Percentiles rank a stretch among this genome's conserved stretches.
Evolutionary conservation across 2,797 vertebrate genomes (phyloP).

Genomic region (Microtus obscurus): DNA sequence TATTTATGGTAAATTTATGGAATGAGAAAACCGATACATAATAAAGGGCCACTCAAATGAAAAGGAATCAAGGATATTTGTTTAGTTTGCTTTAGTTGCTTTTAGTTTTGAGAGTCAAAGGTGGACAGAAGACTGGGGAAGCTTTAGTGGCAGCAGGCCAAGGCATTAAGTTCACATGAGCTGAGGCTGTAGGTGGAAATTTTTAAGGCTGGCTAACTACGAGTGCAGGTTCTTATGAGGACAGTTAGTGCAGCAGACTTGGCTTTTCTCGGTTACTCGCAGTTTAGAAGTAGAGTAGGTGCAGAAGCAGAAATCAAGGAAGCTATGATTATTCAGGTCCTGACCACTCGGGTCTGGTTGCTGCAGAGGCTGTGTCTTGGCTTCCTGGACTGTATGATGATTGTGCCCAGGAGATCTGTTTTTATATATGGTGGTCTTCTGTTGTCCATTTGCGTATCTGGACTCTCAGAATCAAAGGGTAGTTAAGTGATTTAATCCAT

Average conservation of each 20-base stretch:
- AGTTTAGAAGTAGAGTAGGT: neutral
- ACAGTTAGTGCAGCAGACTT: neutral
- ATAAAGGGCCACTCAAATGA: neutral
- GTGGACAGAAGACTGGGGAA: neutral
- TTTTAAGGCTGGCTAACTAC: neutral
- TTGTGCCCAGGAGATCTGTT: neutral
- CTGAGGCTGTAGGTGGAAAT: too few relatives aligned
- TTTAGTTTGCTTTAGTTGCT: neutral
- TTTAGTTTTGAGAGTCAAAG: neutral
- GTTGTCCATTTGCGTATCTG: neutral
- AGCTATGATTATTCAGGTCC: neutral
- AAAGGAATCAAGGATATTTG: neutral
- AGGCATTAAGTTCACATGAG: neutral
- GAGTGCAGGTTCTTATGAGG: neutral
- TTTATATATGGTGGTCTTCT: neutral
- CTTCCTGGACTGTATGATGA: neutral
- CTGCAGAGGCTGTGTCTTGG: neutral
- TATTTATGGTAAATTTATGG: neutral
- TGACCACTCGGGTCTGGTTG: neutral
- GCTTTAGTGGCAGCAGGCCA: neutral
- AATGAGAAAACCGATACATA: neutral
- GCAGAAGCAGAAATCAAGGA: neutral
- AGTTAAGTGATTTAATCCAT: neutral
- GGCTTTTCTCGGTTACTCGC: neutral
- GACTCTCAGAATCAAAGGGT: constrained; percentile 13